These are phyloP conservation scores for Phragmatobia fuliginosa DNA, from an alignment of 2,888 invertebrate genomes.

Conservation along the genomic window DNA sequence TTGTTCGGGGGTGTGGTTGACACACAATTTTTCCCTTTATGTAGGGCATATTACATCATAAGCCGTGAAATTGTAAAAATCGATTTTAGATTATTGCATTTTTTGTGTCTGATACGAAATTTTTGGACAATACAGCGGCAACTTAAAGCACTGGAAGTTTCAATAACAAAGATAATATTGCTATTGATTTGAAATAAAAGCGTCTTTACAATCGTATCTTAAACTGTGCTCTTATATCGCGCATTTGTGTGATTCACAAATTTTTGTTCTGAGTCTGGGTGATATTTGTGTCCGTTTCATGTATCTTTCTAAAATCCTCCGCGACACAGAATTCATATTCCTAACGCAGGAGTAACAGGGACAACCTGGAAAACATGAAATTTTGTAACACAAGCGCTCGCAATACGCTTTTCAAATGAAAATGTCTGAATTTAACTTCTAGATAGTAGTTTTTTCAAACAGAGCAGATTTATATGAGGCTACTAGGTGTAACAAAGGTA, in stretches of 20 bases:
- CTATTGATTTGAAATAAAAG: neutral
- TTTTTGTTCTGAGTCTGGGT: too few relatives aligned
- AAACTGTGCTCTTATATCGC: too few relatives aligned
- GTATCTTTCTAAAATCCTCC: too few relatives aligned
- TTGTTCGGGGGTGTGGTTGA: constrained; percentile 5
- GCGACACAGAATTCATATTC: too few relatives aligned
- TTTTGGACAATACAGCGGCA: neutral
- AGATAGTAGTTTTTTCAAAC: neutral
- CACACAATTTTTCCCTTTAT: neutral
- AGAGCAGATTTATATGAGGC: neutral
- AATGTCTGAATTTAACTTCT: neutral
- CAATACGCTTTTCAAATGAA: neutral
- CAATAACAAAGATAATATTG: neutral
- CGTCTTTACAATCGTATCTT: too few relatives aligned
- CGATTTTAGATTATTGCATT: neutral
- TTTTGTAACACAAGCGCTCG: neutral
- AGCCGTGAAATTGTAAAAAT: neutral
- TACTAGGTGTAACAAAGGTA: neutral
- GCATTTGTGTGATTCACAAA: too few relatives aligned
- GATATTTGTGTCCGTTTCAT: too few relatives aligned
- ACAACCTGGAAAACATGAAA: neutral
- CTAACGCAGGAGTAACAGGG: too few relatives aligned
- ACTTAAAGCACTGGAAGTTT: neutral
- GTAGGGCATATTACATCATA: neutral
- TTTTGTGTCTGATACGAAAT: neutral